Evolutionary conservation across 2,888 invertebrate species (phyloP).

Genomic region (Portevinia maculata): DNA sequence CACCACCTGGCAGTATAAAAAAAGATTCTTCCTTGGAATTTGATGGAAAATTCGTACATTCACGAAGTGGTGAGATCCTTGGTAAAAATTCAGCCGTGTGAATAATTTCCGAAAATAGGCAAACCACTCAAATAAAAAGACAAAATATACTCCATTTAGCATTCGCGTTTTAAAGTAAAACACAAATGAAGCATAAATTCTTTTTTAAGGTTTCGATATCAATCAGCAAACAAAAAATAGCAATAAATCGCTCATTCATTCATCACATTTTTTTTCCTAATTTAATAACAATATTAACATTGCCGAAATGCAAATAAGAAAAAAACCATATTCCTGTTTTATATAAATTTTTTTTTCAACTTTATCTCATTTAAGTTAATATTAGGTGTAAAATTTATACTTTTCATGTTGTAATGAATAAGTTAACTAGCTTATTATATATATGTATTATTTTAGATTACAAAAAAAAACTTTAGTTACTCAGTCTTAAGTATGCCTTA

Average conservation of each 20-base stretch:
- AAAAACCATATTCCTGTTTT: conserved; percentile 12
- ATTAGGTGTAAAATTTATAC: conserved; percentile 50
- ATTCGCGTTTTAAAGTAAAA: conserved; percentile 17
- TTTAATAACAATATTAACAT: conserved; percentile 34
- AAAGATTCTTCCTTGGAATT: conserved; percentile 92
- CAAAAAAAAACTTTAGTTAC: conserved; percentile 42
- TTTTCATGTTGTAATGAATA: conserved; percentile 72
- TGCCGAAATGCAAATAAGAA: conserved; percentile 13
- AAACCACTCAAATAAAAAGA: conserved; percentile 3
- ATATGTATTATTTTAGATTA: conserved; percentile 64
- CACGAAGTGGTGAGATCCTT: conserved; percentile 92
- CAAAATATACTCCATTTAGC: conserved; percentile 42
- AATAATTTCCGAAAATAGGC: conserved; percentile 68
- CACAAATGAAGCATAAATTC: conserved; percentile 15
- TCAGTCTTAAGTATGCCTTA: conserved; percentile 66
- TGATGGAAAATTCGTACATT: conserved; percentile 91
- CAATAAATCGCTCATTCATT: conserved; percentile 45
- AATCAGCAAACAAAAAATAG: conserved; percentile 31
- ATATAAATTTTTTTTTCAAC: conserved; percentile 24
- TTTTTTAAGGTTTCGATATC: conserved; percentile 39
- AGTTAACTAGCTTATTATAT: conserved; percentile 49
- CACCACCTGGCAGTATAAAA: conserved; percentile 86
- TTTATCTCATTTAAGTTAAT: conserved; percentile 10
- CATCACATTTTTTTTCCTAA: conserved; percentile 36
- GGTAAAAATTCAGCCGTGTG: conserved; percentile 95